Conservation (phyloP, 2,113 vertebrate species). For the Atrichornis clamosus region DNA sequence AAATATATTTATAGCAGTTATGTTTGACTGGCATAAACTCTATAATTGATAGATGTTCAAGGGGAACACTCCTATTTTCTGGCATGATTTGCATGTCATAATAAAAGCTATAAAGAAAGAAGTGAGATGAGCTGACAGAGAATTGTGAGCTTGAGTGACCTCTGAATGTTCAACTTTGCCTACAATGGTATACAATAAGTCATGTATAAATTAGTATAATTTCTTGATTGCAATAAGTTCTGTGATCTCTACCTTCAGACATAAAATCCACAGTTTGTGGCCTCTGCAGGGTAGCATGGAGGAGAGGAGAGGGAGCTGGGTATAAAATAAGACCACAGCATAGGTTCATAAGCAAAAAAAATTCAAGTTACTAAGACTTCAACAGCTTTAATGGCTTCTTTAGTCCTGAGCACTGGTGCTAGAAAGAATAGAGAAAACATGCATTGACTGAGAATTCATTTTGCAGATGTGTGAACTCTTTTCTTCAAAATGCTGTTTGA, state of each 20-base stretch:
- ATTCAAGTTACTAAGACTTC: neutral
- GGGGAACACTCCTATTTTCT: neutral
- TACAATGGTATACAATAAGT: neutral
- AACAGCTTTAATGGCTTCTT: neutral
- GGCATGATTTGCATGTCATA: neutral
- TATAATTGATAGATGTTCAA: neutral
- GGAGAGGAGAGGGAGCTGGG: neutral
- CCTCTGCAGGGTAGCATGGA: neutral
- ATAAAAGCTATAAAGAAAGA: neutral
- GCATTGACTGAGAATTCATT: neutral
- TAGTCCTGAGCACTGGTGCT: neutral
- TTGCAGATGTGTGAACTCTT: slow-evolving; percentile 31
- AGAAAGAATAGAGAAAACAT: slow-evolving; percentile 21
- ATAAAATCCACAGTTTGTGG: neutral
- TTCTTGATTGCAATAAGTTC: neutral
- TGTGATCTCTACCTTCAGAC: neutral
- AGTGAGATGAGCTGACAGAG: neutral
- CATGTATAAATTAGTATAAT: neutral
- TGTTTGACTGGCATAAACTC: neutral
- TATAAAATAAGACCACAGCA: neutral
- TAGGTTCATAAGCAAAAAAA: neutral
- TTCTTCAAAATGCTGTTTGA: slow-evolving; percentile 12
- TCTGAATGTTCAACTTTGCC: neutral
- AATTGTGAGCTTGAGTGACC: neutral
- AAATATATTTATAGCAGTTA: neutral